These are phyloP conservation scores for Drosophila sturtevanti DNA, from an alignment of 1,140 invertebrate genomes.

Conservation along the genomic window DNA sequence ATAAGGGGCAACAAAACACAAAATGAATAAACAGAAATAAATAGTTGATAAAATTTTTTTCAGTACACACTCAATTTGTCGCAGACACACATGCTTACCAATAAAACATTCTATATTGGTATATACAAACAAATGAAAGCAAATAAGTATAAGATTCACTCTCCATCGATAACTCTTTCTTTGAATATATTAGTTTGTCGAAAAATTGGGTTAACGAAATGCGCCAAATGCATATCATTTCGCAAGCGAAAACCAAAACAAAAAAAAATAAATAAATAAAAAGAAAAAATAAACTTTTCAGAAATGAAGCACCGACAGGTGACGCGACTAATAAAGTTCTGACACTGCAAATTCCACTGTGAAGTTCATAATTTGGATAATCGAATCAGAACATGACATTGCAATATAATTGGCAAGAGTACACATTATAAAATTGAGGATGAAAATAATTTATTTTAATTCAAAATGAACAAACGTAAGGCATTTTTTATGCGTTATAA, in stretches of 20 bases:
- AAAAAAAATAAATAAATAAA: not conserved
- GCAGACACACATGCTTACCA: not conserved
- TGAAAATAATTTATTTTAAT: not conserved
- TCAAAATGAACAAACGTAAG: conserved; percentile 3
- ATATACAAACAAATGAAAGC: not conserved
- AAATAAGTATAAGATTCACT: conserved; percentile 31
- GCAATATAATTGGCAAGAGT: no score
- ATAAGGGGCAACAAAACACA: not conserved
- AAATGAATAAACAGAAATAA: not conserved
- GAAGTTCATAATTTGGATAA: not conserved
- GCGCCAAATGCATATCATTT: conserved; percentile 46
- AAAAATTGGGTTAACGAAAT: conserved; percentile 27
- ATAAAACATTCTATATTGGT: not conserved
- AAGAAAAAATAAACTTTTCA: not conserved
- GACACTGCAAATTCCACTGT: conserved; percentile 15
- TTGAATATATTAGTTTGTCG: conserved; percentile 1
- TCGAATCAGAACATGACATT: not conserved
- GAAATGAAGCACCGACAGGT: conserved; percentile 14
- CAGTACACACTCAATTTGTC: not conserved
- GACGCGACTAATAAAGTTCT: conserved; percentile 13
- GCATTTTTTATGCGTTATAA: not conserved
- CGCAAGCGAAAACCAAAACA: not conserved
- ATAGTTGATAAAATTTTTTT: not conserved
- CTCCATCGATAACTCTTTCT: conserved; percentile 25
- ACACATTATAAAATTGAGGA: not conserved